A percentile compares a stretch with the other conserved stretches of the same genome.
phyloP scores from a whole-genome alignment of 2,888 invertebrate genomes.

The Acleris sparsana region DNA sequence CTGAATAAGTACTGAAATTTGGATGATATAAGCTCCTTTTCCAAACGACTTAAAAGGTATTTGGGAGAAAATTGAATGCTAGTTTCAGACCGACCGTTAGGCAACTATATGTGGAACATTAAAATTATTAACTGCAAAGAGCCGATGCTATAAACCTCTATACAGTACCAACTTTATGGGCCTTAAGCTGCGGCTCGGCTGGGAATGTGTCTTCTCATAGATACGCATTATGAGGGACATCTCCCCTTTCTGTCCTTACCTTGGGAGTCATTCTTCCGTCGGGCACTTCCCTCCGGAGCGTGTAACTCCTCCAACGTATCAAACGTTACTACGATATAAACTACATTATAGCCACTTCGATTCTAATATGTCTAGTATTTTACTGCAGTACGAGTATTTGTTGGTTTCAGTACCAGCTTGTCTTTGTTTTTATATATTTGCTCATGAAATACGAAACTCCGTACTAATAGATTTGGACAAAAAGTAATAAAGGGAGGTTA shows the following conservation, averaged over 20 bases:
- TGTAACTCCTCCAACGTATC: slow-evolving; percentile 53
- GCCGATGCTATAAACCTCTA: slow-evolving; percentile 31
- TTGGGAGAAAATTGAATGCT: background rate
- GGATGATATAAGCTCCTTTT: slow-evolving; percentile 1
- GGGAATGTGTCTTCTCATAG: slow-evolving; percentile 38
- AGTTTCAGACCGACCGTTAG: slow-evolving; percentile 3
- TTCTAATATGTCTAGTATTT: background rate
- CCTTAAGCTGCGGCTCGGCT: slow-evolving; percentile 31
- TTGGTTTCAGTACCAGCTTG: background rate
- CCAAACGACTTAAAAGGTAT: background rate
- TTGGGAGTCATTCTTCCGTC: slow-evolving; percentile 64
- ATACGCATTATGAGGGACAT: slow-evolving; percentile 41
- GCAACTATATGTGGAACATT: slow-evolving; percentile 12
- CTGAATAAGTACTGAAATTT: background rate
- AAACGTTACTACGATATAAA: slow-evolving; percentile 48
- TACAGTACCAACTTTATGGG: slow-evolving; percentile 34
- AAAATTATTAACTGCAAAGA: slow-evolving; percentile 29
- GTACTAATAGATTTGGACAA: slow-evolving; percentile 9
- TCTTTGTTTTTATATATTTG: no score
- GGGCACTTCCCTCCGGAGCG: slow-evolving; percentile 55
- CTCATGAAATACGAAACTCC: background rate
- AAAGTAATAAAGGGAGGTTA: slow-evolving; percentile 29
- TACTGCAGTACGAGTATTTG: background rate
- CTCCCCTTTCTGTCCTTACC: slow-evolving; percentile 53
- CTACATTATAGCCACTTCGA: slow-evolving; percentile 35